A percentile compares a stretch with the other conserved stretches of the same genome.
phyloP scores from a whole-genome alignment of 2,888 invertebrate genomes.

The Eupithecia centaureata region DNA sequence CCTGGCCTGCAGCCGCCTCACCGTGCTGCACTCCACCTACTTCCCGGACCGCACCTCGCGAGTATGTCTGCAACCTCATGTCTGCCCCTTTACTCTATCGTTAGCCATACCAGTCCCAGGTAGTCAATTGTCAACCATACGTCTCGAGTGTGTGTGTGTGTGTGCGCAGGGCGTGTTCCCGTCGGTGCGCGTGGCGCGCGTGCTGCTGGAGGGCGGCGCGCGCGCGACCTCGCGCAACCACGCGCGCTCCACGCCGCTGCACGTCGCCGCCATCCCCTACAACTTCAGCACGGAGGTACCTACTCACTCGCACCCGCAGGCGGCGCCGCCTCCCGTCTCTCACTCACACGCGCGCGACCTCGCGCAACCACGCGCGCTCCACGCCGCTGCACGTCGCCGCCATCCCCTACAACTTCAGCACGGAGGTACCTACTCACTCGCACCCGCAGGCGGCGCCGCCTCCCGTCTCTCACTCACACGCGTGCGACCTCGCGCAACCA shows the following conservation, averaged over 20 bases:
- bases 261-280: conserved; percentile 90
- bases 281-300: conserved; percentile 84
- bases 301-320: no score
- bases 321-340: no score
- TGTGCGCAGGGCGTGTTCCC: conserved; percentile 87
- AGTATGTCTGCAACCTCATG: no score
- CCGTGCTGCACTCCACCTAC: conserved; percentile 90
- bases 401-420: conserved; percentile 88
- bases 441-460: no score
- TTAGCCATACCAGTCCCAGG: no score
- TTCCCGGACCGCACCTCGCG: conserved; percentile 66
- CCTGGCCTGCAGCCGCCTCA: conserved; percentile 89
- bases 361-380: conserved; percentile 89
- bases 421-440: no score
- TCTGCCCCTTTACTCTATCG: no score
- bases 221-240: conserved; percentile 87
- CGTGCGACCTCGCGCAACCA: no score
- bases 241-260: conserved; percentile 91
- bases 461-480: no score
- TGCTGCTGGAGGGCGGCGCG: conserved; percentile 91
- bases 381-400: conserved; percentile 93
- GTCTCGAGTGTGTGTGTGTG: no score
- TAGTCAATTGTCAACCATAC: no score
- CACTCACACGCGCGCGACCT: no score
- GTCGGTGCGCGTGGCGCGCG: conserved; percentile 86